Conservation (phyloP, 2,888 invertebrate species). For the Lamellibrachia satsuma region DNA sequence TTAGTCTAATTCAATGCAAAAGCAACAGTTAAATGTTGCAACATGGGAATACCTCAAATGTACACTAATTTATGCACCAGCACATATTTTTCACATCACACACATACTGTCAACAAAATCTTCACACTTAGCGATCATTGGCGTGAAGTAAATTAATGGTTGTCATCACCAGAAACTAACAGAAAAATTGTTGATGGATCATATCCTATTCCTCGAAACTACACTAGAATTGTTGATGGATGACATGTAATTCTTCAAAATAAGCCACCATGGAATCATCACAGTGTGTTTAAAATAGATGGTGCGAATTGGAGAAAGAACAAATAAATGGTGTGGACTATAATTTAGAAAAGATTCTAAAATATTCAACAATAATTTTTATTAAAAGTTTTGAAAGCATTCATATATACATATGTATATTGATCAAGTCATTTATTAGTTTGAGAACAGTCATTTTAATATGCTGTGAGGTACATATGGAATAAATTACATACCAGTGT, state of each 20-base stretch:
- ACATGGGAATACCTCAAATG: background rate
- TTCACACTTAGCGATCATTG: background rate
- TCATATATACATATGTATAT: no score
- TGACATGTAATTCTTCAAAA: background rate
- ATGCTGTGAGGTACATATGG: no score
- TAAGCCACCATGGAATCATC: background rate
- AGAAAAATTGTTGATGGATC: background rate
- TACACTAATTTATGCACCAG: background rate
- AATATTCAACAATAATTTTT: no score
- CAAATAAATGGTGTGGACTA: background rate
- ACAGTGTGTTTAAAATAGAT: background rate
- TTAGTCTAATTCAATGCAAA: background rate
- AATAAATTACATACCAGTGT: no score
- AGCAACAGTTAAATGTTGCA: background rate
- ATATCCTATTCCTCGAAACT: background rate
- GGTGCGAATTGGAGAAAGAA: background rate
- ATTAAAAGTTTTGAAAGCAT: no score
- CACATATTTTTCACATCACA: background rate
- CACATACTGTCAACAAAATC: background rate
- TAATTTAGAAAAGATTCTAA: no score
- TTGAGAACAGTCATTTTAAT: no score
- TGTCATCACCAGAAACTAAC: conserved; percentile 5
- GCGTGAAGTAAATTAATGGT: background rate
- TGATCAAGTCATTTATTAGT: no score
- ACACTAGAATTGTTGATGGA: background rate